Evolutionary conservation across 2,113 vertebrate species (phyloP).

Genomic region (Pipra filicauda): DNA sequence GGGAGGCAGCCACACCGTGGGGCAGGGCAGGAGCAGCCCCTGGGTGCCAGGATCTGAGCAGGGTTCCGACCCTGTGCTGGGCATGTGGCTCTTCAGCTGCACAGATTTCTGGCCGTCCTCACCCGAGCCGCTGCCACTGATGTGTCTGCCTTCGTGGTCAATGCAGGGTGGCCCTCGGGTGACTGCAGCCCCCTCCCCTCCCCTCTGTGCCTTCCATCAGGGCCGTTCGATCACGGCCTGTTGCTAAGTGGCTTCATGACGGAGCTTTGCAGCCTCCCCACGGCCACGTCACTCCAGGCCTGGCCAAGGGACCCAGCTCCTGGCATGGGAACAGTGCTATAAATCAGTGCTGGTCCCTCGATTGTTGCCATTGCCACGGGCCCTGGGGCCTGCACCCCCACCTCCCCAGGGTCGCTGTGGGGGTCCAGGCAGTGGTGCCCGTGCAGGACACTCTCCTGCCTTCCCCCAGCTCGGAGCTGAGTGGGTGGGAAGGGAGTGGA

Average conservation of each 20-base stretch:
- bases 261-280: not conserved
- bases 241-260: not conserved
- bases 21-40: not conserved
- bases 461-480: not conserved
- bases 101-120: fast-evolving
- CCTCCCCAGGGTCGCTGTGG: fast-evolving
- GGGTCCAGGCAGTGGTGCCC: fast-evolving
- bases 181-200: not conserved
- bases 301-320: not conserved
- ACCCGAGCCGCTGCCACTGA: not conserved
- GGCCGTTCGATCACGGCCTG: not conserved
- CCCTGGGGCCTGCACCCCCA: not conserved
- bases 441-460: fast-evolving
- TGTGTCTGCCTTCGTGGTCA: not conserved
- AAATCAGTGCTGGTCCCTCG: not conserved
- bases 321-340: fast-evolving
- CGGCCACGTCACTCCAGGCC: not conserved
- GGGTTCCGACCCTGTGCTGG: not conserved
- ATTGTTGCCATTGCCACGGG: fast-evolving
- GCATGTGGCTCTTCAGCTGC: not conserved
- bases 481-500: not conserved
- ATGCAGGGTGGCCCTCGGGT: not conserved
- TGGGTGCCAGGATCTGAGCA: not conserved
- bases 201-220: not conserved
- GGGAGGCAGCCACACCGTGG: not conserved